Conservation (phyloP, 2,797 vertebrate genomes). For the Gila robusta region DNA sequence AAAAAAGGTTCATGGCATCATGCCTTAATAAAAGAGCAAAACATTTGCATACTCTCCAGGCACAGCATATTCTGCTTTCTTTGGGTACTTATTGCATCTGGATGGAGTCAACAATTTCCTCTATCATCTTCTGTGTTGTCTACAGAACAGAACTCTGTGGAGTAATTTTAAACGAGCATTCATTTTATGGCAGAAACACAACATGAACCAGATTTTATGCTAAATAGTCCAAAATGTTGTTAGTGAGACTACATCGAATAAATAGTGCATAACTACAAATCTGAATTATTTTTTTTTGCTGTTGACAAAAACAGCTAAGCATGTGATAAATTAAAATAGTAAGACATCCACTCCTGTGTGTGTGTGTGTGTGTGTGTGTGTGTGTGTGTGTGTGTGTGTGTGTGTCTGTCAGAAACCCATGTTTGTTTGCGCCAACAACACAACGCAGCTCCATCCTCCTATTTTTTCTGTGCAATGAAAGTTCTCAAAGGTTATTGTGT, state of each 20-base stretch:
- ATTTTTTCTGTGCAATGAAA: background rate
- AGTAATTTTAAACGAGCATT: slow-evolving; percentile 1
- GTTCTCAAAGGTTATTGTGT: slow-evolving; percentile 3
- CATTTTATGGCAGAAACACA: slow-evolving; percentile 18
- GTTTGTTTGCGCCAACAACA: background rate
- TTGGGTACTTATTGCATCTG: background rate
- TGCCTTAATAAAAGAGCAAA: background rate
- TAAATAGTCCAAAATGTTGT: slow-evolving; percentile 5
- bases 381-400: no score
- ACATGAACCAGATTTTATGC: background rate
- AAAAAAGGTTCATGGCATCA: background rate
- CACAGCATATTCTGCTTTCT: background rate
- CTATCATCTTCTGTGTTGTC: background rate
- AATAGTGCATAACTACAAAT: background rate
- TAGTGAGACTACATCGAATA: background rate
- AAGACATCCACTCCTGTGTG: background rate
- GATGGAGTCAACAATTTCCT: background rate
- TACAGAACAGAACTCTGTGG: slow-evolving; percentile 1
- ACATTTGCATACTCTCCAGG: background rate
- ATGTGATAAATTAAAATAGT: no score
- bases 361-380: background rate
- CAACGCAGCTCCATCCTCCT: background rate
- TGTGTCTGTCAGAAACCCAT: no score
- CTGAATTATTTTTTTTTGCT: no score
- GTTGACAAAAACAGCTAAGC: background rate